Base-by-base conservation (phyloP, 2,797 vertebrate species). In the Falco biarmicus region DNA sequence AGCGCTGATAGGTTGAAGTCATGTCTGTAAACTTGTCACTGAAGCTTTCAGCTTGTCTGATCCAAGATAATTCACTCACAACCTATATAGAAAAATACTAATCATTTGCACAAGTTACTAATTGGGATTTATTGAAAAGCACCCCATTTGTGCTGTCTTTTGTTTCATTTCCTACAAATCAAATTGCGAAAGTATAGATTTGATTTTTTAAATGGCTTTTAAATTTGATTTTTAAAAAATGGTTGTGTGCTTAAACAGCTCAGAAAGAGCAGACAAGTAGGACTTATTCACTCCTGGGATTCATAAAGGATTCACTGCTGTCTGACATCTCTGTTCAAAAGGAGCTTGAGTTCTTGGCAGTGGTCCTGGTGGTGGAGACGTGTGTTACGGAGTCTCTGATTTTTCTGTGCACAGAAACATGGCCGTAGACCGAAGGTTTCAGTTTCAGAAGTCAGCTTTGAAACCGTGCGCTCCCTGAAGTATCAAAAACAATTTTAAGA, bases 121-220 rank as follows among this genome's bases (percentile, higher is more conserved):
- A 82, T 19, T 51, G 76, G 83, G 77, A 91, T 96, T 94, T 96
- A 95, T 96, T 89, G 89, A 79, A 61, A 88, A 84, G 64, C 37
- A 34, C 70, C 65, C 79, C 32, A 9, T 61, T 91, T 39, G 63
- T 60, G 69, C 66, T 75, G 84, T 56, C 57, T 89, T 87, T 87
- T 95, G 59, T 93, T 95, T 79, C 48, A 93, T 95, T 95, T 86
- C 94, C 94, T 88, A 82, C 79, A 93, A 96, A 97, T 95, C 93
- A 87, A 88, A 91, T 92, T 92, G 95, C 69, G 0, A 0, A 87
- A 61, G 61, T 57, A 90, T 64, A 96, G 93, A 97, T 96, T 95
- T 75, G 91, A 95, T 96, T 96, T 96, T 92, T 96, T 59, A 96
- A 97, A 97, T 94, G 90, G 94, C 68, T 97, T 94, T 96, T 91